A percentile compares a stretch with the other conserved stretches of the same genome.
Evolutionary conservation across 2,797 vertebrate genomes (phyloP).

Genomic region (Manis javanica): DNA sequence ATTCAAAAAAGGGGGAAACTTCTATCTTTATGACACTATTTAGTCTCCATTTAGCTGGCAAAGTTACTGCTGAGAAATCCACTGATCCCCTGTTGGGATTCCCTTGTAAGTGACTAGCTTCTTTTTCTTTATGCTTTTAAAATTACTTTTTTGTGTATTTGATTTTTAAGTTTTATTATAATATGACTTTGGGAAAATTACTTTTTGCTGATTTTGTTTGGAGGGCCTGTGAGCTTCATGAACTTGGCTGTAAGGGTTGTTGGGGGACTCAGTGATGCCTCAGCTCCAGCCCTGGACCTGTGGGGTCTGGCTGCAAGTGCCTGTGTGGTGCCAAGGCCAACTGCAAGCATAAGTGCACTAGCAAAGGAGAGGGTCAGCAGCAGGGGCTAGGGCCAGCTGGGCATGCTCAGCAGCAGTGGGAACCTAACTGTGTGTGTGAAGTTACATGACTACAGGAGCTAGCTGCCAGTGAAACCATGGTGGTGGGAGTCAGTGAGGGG

Average conservation of each 20-base stretch:
- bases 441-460: not conserved
- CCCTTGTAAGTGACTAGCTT: too few relatives aligned
- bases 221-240: not conserved
- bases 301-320: not conserved
- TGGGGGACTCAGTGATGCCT: not conserved
- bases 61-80: not conserved
- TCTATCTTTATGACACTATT: not conserved
- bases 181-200: not conserved
- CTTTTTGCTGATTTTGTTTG: not conserved
- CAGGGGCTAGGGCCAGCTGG: not conserved
- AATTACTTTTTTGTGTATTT: not conserved
- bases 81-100: not conserved
- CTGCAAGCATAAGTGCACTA: not conserved
- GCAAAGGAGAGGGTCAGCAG: not conserved
- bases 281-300: not conserved
- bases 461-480: too few relatives aligned
- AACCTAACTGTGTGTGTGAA: too few relatives aligned
- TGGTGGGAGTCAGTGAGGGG: not conserved
- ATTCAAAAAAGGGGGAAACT: not conserved
- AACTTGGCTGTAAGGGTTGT: not conserved
- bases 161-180: not conserved
- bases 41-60: not conserved
- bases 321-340: not conserved
- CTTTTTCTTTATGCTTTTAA: not conserved
- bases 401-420: not conserved